Percentiles rank a stretch among this genome's conserved stretches.
Evolutionary conservation across 2,888 invertebrate species (phyloP).

Genomic region (Ennomos erosarius): DNA sequence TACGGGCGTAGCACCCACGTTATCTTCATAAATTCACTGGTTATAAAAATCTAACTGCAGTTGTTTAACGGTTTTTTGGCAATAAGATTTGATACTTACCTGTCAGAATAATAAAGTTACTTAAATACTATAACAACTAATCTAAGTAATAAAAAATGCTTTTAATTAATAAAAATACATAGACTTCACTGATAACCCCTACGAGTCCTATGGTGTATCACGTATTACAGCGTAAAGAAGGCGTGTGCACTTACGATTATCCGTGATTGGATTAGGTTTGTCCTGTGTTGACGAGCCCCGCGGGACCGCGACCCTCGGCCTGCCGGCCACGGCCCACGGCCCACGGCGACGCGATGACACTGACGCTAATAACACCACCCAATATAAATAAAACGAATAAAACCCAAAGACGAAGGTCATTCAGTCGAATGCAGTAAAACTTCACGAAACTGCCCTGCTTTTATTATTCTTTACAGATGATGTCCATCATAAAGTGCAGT

Average conservation of each 20-base stretch:
- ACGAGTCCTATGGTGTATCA: constrained; percentile 30
- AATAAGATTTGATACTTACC: too few species aligned
- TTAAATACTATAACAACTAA: too few species aligned
- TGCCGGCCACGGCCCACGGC: constrained; percentile 39
- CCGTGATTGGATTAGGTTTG: constrained; percentile 88
- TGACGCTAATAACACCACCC: constrained; percentile 64
- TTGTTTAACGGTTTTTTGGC: too few species aligned
- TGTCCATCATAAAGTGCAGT: constrained; percentile 47
- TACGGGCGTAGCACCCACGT: constrained; percentile 45
- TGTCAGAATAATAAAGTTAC: too few species aligned
- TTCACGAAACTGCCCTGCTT: constrained; percentile 54
- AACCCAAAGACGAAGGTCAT: constrained; percentile 52
- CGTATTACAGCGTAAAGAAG: constrained; percentile 56
- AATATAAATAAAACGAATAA: constrained; percentile 67
- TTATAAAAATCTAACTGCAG: constrained; percentile 19
- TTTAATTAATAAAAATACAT: too few species aligned
- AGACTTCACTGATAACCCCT: constrained; percentile 25
- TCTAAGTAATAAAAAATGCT: too few species aligned
- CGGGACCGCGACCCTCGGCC: constrained; percentile 71
- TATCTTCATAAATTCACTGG: constrained; percentile 51
- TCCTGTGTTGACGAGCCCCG: constrained; percentile 86
- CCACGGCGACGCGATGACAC: constrained; percentile 69
- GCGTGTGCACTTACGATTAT: constrained; percentile 66
- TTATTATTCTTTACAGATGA: constrained; percentile 58
- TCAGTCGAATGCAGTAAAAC: constrained; percentile 55